Conservation (phyloP, 2,113 vertebrate species). For the Sinosuthora webbiana region DNA sequence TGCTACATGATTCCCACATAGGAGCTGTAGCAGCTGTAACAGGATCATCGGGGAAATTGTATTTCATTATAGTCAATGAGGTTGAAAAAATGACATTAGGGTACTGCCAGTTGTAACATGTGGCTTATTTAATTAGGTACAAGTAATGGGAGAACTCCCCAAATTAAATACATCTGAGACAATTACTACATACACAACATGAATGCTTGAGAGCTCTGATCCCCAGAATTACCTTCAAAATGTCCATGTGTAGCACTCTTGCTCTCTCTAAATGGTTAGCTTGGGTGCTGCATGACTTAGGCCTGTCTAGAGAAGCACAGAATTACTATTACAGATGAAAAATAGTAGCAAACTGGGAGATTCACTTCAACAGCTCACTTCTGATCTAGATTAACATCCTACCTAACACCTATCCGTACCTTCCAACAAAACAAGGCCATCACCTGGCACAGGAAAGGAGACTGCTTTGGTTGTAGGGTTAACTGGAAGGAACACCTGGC, state of each 20-base stretch:
- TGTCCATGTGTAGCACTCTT: fast-evolving
- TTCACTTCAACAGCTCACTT: neutral
- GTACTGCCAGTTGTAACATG: neutral
- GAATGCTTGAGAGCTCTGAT: neutral
- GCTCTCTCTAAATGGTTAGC: neutral
- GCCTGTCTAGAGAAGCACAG: neutral
- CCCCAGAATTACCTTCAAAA: neutral
- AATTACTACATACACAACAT: neutral
- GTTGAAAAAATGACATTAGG: neutral
- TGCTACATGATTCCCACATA: neutral
- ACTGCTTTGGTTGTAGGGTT: neutral
- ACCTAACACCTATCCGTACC: neutral
- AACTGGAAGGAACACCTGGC: neutral
- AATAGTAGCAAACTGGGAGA: neutral
- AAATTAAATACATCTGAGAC: neutral
- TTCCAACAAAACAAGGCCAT: neutral
- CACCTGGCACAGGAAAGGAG: neutral
- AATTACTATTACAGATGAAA: neutral
- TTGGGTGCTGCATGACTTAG: neutral
- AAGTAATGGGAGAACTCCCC: neutral
- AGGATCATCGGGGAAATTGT: neutral
- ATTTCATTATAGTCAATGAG: neutral
- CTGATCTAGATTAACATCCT: neutral
- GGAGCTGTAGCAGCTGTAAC: neutral
- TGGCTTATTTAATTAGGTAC: neutral